Percentiles rank a stretch among this genome's conserved stretches.
Conservation (phyloP, 2,797 vertebrate species). For the Melopsittacus undulatus region DNA sequence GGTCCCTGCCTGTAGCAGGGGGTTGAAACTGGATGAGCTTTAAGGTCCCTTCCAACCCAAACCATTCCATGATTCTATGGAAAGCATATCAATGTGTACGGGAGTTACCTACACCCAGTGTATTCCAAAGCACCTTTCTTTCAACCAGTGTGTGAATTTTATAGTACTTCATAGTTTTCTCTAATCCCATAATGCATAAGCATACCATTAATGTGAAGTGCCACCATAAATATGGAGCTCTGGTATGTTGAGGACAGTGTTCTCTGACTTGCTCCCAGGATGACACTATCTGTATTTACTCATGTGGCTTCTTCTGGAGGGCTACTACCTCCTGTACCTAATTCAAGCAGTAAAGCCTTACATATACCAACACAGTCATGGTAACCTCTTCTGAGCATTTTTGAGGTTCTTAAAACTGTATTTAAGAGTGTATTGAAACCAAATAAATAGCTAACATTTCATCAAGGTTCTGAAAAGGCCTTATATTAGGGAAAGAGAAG, state of each 20-base stretch:
- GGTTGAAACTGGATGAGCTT: not conserved
- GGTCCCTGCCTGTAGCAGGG: not conserved
- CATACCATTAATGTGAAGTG: not conserved
- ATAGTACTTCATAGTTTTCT: not conserved
- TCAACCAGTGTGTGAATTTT: not conserved
- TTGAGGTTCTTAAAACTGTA: not conserved
- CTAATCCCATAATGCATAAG: not conserved
- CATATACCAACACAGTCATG: not conserved
- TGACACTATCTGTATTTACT: not conserved
- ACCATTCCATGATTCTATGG: not conserved
- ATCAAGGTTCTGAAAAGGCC: not conserved
- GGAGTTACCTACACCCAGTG: accelerated
- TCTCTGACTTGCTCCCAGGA: not conserved
- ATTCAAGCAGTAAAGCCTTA: not conserved
- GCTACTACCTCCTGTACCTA: not conserved
- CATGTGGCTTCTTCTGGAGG: not conserved
- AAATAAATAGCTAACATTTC: not conserved
- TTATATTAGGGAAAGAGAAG: not conserved
- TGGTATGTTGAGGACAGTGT: not conserved
- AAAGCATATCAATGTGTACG: not conserved
- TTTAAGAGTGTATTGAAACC: not conserved
- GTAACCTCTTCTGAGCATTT: not conserved
- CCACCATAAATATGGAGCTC: not conserved
- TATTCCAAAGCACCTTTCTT: not conserved
- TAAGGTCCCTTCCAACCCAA: not conserved